Percentiles rank a stretch among this genome's conserved stretches.
These are phyloP conservation scores for Crepidodera aurea DNA, from an alignment of 2,888 invertebrate species.

Conservation along the genomic window DNA sequence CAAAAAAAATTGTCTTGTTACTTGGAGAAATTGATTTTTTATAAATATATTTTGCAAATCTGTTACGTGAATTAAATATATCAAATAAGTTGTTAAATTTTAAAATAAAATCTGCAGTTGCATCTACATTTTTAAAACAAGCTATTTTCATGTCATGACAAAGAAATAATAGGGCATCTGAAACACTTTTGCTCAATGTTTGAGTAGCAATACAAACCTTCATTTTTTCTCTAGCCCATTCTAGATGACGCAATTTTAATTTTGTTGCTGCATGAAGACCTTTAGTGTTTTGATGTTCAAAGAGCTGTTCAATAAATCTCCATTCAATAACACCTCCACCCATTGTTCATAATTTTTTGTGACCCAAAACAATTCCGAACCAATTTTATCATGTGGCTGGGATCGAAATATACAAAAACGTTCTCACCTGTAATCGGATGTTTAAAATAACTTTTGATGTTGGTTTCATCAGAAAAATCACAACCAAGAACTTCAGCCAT, in stretches of 20 bases:
- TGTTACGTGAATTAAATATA: conserved; percentile 32
- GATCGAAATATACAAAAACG: conserved; percentile 19
- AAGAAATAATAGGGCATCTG: conserved; percentile 28
- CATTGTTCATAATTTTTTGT: conserved; percentile 10
- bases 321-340: conserved; percentile 27
- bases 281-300: conserved; percentile 32
- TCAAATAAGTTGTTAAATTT: conserved; percentile 32
- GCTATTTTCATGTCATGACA: conserved; percentile 21
- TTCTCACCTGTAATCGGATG: conserved; percentile 15
- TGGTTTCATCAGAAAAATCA: background rate
- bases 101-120: conserved; percentile 26
- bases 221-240: conserved; percentile 39
- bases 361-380: conserved; percentile 13
- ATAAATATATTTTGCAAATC: conserved; percentile 20
- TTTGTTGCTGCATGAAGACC: conserved; percentile 28
- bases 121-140: conserved; percentile 20
- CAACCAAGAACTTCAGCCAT: background rate
- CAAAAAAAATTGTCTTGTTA: conserved; percentile 21
- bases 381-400: conserved; percentile 21
- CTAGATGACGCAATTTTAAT: conserved; percentile 23
- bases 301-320: conserved; percentile 29
- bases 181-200: conserved; percentile 33
- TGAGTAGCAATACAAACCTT: conserved; percentile 32
- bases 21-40: conserved; percentile 23
- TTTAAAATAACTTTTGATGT: conserved; percentile 19